A percentile compares a stretch with the other conserved stretches of the same genome.
Evolutionary conservation across 2,113 vertebrate species (phyloP).

Genomic region (Anhinga rufa): DNA sequence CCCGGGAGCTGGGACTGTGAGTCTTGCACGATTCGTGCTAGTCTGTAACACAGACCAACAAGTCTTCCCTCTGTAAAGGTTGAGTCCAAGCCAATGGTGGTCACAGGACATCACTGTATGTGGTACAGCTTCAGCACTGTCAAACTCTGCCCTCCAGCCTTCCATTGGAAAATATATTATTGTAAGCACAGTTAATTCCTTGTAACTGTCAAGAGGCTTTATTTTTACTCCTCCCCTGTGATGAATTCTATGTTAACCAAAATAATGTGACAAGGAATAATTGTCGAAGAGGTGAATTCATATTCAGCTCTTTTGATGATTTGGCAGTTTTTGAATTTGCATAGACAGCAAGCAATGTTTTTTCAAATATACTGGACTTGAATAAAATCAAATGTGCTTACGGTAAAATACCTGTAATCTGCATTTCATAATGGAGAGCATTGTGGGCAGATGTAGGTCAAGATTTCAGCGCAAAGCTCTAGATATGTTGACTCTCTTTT

Average conservation of each 20-base stretch:
- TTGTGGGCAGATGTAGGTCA: background rate
- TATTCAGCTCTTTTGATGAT: slow-evolving; percentile 38
- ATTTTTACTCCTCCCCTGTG: background rate
- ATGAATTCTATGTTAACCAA: slow-evolving; percentile 29
- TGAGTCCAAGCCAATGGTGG: background rate
- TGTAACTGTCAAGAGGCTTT: background rate
- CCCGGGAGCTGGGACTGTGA: background rate
- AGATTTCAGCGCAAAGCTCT: background rate
- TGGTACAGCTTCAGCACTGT: background rate
- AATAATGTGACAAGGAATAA: slow-evolving; percentile 30
- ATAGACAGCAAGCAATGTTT: background rate
- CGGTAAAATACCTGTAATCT: background rate
- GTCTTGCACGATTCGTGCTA: background rate
- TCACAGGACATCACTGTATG: background rate
- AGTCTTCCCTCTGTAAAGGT: background rate
- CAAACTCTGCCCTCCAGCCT: background rate
- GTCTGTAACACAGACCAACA: background rate
- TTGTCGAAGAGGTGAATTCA: slow-evolving; percentile 33
- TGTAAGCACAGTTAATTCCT: background rate
- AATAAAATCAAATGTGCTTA: slow-evolving; percentile 3
- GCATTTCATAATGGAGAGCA: background rate
- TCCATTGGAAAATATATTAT: background rate
- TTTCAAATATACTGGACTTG: background rate
- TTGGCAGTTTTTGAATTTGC: slow-evolving; percentile 39
- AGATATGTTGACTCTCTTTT: background rate